Base-by-base conservation (phyloP, 1,140 invertebrate species). In the Euwallacea fornicatus region DNA sequence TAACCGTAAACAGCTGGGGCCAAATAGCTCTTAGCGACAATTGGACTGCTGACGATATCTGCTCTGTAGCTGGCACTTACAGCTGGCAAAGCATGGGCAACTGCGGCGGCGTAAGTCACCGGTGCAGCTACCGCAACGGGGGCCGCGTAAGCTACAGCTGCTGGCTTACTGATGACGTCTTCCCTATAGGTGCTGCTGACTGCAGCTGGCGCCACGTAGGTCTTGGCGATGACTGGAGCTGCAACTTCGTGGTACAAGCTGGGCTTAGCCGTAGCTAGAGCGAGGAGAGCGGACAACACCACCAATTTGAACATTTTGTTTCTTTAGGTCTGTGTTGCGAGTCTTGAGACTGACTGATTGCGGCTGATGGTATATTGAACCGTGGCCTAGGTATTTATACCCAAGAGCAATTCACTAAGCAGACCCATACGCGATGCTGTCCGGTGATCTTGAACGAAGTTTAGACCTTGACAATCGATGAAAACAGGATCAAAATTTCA, bases 271-370 rank as follows among this genome's bases (percentile, higher is more conserved):
- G 69, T 66, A 33, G 66, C 73, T 46, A 73, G 54, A 73, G 75
- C 76, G 13, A 76, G 69, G 68, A 77, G 69, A 75, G 75, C 74
- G 59, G 62, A 77, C 76, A 76, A 76, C 74, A 77, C 76, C 75
- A 77, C 76, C 74, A 77, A 75, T 76, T 75, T 77, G 73, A 77
- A 76, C 76, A 77, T 77, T 75, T 75, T 75, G 44, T 63, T 47
- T 47, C 43, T 64, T 71, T 71, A 76, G 74, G 76, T 77, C 75
- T 76, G 74, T 77, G 76, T 76, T 73, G 63, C 67, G 72, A 75
- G 74, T 75, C 69, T 66, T 58, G 16, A 69, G 69, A 76, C 75
- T 76, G 43, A 76, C 75, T 76, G 74, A 76, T 50, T 50, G 46
- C 9, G 58, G 72, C 73, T 75, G 73, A 75, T 75, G 50, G 21